These are phyloP conservation scores for Hydropsyche betteni DNA, from an alignment of 2,888 invertebrate species.

Conservation along the genomic window DNA sequence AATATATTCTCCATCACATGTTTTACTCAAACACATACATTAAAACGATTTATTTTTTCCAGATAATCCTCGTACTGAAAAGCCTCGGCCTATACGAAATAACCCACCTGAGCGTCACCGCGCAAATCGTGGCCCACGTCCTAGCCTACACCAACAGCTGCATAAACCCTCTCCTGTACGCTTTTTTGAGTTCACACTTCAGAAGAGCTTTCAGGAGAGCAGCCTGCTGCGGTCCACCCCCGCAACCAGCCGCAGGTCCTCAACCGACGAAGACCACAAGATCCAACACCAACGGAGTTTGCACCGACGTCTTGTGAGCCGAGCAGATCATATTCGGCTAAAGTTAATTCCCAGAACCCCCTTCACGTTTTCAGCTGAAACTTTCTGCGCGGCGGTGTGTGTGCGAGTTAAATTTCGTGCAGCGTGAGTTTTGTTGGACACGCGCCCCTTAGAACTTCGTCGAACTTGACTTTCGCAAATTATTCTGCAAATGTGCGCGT, in stretches of 20 bases:
- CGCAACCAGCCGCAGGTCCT: background rate
- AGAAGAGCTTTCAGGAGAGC: conserved; percentile 77
- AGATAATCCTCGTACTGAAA: conserved; percentile 83
- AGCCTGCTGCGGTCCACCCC: conserved; percentile 35
- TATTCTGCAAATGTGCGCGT: too few relatives aligned
- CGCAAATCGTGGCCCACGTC: conserved; percentile 81
- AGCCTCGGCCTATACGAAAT: conserved; percentile 77
- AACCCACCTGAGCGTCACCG: conserved; percentile 73
- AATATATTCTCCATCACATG: too few relatives aligned
- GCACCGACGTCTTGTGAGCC: conserved; percentile 40
- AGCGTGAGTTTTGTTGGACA: background rate
- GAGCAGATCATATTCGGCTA: conserved; percentile 28
- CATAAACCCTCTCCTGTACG: conserved; percentile 93
- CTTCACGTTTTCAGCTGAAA: background rate
- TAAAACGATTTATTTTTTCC: background rate
- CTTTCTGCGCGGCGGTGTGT: background rate
- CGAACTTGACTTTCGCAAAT: background rate
- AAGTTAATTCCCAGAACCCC: background rate
- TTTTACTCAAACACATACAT: too few relatives aligned
- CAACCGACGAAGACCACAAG: conserved; percentile 30
- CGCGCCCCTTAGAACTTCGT: background rate
- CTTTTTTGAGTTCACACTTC: conserved; percentile 93
- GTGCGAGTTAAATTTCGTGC: background rate
- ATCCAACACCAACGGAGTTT: conserved; percentile 35
- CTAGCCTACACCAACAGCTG: conserved; percentile 94